Conservation (phyloP, 2,113 vertebrate species). For the Phalacrocorax pelagicus region DNA sequence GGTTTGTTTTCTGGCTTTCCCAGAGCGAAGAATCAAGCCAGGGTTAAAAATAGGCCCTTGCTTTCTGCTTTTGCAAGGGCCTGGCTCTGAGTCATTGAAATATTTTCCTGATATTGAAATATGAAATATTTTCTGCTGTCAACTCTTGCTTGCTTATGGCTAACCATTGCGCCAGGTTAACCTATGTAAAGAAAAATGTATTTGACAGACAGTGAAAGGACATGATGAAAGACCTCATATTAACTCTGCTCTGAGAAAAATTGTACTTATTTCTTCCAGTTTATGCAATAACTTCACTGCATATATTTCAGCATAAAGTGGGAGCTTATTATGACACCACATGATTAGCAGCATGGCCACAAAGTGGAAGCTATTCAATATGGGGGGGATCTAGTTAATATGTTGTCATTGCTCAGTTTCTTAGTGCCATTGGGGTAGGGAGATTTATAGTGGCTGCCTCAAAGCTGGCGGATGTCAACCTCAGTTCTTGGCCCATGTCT, state of each 20-base stretch:
- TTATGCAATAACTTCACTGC: neutral
- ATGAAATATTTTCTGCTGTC: neutral
- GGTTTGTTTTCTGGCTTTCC: neutral
- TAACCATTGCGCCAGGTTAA: neutral
- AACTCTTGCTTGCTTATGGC: neutral
- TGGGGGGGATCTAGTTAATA: accelerated
- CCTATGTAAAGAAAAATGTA: neutral
- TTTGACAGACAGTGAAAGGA: neutral
- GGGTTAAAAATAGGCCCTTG: neutral
- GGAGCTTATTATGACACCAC: neutral
- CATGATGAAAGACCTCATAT: neutral
- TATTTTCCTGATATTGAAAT: neutral
- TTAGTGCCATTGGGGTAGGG: neutral
- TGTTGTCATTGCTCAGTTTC: neutral
- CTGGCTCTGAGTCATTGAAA: neutral
- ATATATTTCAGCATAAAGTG: neutral
- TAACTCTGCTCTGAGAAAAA: neutral
- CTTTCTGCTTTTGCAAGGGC: neutral
- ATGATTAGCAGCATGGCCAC: neutral
- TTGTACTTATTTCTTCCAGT: neutral
- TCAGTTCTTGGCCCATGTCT: neutral
- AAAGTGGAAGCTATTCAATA: neutral
- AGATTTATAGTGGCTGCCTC: neutral
- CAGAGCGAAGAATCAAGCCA: neutral
- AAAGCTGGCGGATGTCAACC: neutral